phyloP scores from a whole-genome alignment of 2,888 invertebrate genomes.

The Diachrysia chrysitis region DNA sequence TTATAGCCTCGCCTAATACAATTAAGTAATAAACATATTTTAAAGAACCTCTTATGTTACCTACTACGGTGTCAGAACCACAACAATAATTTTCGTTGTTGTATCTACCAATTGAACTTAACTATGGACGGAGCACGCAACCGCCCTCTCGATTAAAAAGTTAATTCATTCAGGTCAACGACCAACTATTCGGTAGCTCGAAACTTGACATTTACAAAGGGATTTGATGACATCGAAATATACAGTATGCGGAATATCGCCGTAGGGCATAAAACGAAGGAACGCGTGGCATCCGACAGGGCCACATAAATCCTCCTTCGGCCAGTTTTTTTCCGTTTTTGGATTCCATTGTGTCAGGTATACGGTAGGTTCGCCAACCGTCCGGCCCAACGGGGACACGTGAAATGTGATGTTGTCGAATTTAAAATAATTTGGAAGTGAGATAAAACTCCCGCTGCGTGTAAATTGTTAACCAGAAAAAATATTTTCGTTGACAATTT shows the following conservation, averaged over 20 bases:
- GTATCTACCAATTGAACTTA: slow-evolving; percentile 23
- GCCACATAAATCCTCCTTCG: slow-evolving; percentile 74
- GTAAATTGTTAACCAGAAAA: slow-evolving; percentile 38
- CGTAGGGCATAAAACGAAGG: slow-evolving; percentile 47
- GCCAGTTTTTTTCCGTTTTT: slow-evolving; percentile 77
- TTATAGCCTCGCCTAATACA: too few species aligned
- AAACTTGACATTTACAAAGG: slow-evolving; percentile 56
- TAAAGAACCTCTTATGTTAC: too few species aligned
- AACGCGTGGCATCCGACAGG: slow-evolving; percentile 58
- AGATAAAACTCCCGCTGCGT: slow-evolving; percentile 45
- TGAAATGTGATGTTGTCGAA: slow-evolving; percentile 34
- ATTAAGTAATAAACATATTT: too few species aligned
- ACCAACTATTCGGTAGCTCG: slow-evolving; percentile 56
- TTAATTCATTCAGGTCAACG: slow-evolving; percentile 55
- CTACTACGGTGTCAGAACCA: background rate
- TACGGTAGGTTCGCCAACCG: slow-evolving; percentile 63
- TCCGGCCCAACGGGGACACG: slow-evolving; percentile 39
- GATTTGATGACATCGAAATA: slow-evolving; percentile 61
- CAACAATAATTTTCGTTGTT: background rate
- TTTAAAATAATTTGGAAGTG: slow-evolving; percentile 46
- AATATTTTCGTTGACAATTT: slow-evolving; percentile 5
- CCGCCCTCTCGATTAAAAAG: slow-evolving; percentile 34
- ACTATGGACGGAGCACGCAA: slow-evolving; percentile 21
- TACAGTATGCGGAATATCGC: slow-evolving; percentile 55
- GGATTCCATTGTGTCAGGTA: slow-evolving; percentile 81